Percentiles rank a stretch among this genome's conserved stretches.
Evolutionary conservation across 1,140 invertebrate species (phyloP).

Genomic region (Melanaphis sacchari): DNA sequence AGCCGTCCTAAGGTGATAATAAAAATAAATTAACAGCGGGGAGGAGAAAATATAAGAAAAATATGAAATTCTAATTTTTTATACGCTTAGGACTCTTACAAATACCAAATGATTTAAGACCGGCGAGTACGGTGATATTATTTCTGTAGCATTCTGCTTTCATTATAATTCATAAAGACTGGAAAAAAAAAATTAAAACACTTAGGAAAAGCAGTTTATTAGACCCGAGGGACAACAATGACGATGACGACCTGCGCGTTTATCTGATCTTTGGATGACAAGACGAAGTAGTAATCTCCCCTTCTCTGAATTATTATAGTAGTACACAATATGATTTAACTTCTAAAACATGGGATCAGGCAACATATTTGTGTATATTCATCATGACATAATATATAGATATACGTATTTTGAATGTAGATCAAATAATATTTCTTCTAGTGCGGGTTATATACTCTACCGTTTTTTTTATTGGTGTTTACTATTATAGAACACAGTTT

Average conservation of each 20-base stretch:
- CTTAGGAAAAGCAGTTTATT: constrained; percentile 41
- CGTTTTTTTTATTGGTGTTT: not conserved
- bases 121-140: constrained; percentile 33
- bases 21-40: constrained; percentile 55
- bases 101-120: constrained; percentile 48
- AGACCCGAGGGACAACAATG: constrained; percentile 29
- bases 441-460: not conserved
- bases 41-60: constrained; percentile 31
- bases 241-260: constrained; percentile 40
- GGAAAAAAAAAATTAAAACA: constrained; percentile 39
- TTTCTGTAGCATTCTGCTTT: constrained; percentile 34
- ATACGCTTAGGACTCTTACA: not conserved
- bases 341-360: not conserved
- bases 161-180: constrained; percentile 34
- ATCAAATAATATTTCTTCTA: not conserved
- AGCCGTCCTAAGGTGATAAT: constrained; percentile 53
- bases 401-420: not conserved
- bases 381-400: not conserved
- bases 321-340: constrained; percentile 1
- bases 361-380: not conserved
- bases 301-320: constrained; percentile 15
- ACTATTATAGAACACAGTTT: not conserved
- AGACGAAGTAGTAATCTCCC: constrained; percentile 23
- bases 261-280: constrained; percentile 49
- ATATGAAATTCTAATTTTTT: constrained; percentile 54